Evolutionary conservation across 2,888 invertebrate genomes (phyloP), one percentile per base, ranked within the genome.

Genomic region (Atherix ibis): DNA sequence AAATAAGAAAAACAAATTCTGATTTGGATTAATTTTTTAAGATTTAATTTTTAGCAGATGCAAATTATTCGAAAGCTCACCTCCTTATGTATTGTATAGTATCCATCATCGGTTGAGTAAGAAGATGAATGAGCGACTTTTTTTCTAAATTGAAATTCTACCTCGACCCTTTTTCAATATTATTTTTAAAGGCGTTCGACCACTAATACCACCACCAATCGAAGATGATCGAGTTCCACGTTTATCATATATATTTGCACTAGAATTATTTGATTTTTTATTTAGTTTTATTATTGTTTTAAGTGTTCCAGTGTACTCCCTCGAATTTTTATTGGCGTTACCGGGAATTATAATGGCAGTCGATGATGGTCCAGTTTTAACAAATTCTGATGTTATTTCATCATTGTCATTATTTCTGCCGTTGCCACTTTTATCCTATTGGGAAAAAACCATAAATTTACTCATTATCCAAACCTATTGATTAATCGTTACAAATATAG

Each of bases 281-380:
- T 73, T 76, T 43, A 84, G 60, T 59, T 84, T 81, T 47, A 85
- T 85, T 47, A 85, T 77, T 46, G 84, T 83, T 54, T 84, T 85
- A 43, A 85, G 54, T 1, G 83, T 84, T 25, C 85, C 85, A 3
- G 82, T 81, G 49, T 78, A 82, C 46, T 70, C 71, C 19, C 46
- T 50, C 37, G 46, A 44, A 39, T 44, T 44, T 39, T 48, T 43
- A 42, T 42, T 40, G 36, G 42, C 34, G 17, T 17, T 9, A 32
- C 38, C 29, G n/a, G n/a, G n/a, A n/a, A n/a, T n/a, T n/a, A n/a
- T n/a, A n/a, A n/a, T n/a, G n/a, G n/a, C n/a, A n/a, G n/a, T n/a
- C n/a, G n/a, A n/a, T n/a, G n/a, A n/a, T n/a, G n/a, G n/a, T n/a
- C n/a, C n/a, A n/a, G n/a, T n/a, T n/a, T n/a, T n/a, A n/a, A n/a